Percentiles rank a stretch among this genome's conserved stretches.
Conservation (phyloP, 2,888 invertebrate species). For the Erpobdella octoculata region DNA sequence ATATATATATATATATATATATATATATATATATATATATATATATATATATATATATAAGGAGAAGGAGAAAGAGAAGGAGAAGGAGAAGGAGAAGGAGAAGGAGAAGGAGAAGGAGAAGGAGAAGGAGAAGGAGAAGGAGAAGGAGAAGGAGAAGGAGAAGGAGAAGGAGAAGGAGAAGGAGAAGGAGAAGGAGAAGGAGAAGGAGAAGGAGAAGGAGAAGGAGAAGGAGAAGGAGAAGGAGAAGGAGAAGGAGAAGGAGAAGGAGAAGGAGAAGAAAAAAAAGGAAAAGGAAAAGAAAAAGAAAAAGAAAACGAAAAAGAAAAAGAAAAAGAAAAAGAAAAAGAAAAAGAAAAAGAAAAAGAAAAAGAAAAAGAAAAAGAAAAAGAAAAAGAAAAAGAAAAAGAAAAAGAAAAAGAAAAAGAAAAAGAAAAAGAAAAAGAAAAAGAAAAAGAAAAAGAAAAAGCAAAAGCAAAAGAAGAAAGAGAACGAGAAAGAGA, state of each 20-base stretch:
- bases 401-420: not conserved
- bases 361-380: not conserved
- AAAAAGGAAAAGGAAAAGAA: not conserved
- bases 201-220: too few species aligned
- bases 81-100: not conserved
- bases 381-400: not conserved
- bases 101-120: not conserved
- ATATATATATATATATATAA: not conserved
- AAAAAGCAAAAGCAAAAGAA: not conserved
- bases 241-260: too few species aligned
- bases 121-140: not conserved
- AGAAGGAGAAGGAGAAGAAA: too few species aligned
- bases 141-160: not conserved
- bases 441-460: not conserved
- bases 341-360: not conserved
- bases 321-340: not conserved
- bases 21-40: conserved; percentile 7
- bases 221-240: too few species aligned
- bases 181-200: too few species aligned
- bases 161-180: not conserved
- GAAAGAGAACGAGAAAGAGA: not conserved
- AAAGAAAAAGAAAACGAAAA: not conserved
- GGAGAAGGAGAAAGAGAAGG: not conserved
- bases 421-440: not conserved
- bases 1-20: conserved; percentile 21